Evolutionary conservation across 2,797 vertebrate species (phyloP), one percentile per base, ranked within the genome.

Genomic region (Erpetoichthys calabaricus): DNA sequence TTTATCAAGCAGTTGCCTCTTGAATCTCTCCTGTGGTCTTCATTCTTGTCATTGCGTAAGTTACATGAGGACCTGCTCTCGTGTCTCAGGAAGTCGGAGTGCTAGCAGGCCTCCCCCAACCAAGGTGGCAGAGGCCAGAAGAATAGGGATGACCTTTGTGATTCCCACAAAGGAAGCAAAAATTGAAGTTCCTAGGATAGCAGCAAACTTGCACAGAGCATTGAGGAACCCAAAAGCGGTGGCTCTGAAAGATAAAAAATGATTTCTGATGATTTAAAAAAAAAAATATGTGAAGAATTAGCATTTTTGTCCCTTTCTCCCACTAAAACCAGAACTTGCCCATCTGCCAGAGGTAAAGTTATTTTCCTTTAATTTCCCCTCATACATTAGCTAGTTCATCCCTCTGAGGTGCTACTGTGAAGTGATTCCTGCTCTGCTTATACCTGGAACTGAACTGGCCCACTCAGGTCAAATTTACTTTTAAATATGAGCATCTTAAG

Each of bases 211-310:
- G 65, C 89, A 91, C 59, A 95, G 67, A 10, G 87, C 91, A 0
- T 94, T 98, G 65, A 99, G 85, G 74, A 99, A 86, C 5, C 94
- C 93, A 6, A 97, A 98, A 1, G 93, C 95, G 0, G 93, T 98
- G 60, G 91, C 91, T 75, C 95, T 98, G 70, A 1, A 6, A 75
- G 59, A 64, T 57, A 69, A 44, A 58, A 10, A 7, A 44, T 3
- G 49, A 45, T 3, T 5, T 47, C 9, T n/a, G n/a, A 25, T 25
- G 2, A 25, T 25, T 25, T 25, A 25, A 25, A 25, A 25, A 25
- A 25, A 25, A 25, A 25, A 25, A 25, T 25, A 25, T 25, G 25
- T 25, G 25, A 25, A 25, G 25, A 25, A 25, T 25, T 25, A 25
- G 25, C 25, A 25, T 25, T 25, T 25, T 25, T 25, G 25, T 25